Conservation (phyloP, 1,140 invertebrate genomes). For the Drosophila lini region DNA sequence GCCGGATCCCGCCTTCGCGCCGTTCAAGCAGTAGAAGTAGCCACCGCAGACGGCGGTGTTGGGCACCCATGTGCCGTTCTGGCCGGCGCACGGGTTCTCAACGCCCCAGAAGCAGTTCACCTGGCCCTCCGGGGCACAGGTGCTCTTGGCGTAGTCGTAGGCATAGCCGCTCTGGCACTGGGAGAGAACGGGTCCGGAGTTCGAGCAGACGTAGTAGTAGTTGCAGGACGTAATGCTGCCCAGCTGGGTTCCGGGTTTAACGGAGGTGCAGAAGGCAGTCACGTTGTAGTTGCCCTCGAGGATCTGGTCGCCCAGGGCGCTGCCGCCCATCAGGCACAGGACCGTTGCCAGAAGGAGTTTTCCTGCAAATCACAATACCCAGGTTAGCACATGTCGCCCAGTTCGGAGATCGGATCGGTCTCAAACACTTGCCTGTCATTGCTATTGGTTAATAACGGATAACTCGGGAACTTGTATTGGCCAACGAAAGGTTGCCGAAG, state of each 20-base stretch:
- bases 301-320: constrained; percentile 33
- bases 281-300: constrained; percentile 68
- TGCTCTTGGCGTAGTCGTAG: constrained; percentile 27
- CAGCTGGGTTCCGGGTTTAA: constrained; percentile 34
- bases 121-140: constrained; percentile 29
- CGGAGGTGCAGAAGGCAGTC: constrained; percentile 45
- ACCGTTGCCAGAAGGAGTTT: constrained; percentile 46
- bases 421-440: constrained; percentile 50
- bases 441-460: constrained; percentile 16
- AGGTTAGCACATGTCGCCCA: not conserved
- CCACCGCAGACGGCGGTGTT: constrained; percentile 26
- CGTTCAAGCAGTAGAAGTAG: constrained; percentile 29
- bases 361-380: constrained; percentile 16
- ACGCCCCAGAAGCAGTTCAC: constrained; percentile 52
- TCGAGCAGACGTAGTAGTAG: constrained; percentile 50
- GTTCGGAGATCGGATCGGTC: no score
- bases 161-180: constrained; percentile 39
- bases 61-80: constrained; percentile 33
- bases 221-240: constrained; percentile 54
- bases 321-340: constrained; percentile 44
- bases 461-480: constrained; percentile 16
- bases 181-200: constrained; percentile 33
- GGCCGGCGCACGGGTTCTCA: constrained; percentile 31
- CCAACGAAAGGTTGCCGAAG: constrained; percentile 39
- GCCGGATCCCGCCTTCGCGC: not conserved